Evolutionary conservation across 2,113 vertebrate genomes (phyloP).

Genomic region (Erpornis zantholeuca): DNA sequence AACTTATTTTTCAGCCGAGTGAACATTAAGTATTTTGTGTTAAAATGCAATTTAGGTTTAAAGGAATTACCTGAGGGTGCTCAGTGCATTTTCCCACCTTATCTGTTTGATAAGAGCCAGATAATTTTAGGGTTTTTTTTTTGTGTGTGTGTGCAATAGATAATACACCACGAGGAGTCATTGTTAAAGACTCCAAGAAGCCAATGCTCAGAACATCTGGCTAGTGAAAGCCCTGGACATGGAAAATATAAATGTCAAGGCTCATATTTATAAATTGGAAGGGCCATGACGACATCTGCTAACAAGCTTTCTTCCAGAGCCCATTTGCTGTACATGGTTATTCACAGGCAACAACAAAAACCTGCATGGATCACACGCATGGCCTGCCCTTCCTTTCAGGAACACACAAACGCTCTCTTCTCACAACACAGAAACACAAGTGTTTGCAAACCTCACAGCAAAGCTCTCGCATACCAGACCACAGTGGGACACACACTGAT

Average conservation of each 20-base stretch:
- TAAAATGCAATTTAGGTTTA: background rate
- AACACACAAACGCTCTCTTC: slow-evolving; percentile 33
- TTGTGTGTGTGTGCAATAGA: background rate
- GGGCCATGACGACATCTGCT: slow-evolving; percentile 53
- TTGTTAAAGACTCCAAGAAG: background rate
- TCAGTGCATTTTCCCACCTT: background rate
- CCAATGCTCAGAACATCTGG: slow-evolving; percentile 46
- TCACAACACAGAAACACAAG: slow-evolving; percentile 40
- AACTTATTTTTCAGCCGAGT: background rate
- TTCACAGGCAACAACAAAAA: slow-evolving; percentile 45
- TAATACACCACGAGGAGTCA: background rate
- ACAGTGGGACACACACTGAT: slow-evolving; percentile 23
- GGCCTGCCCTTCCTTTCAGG: background rate
- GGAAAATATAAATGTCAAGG: slow-evolving; percentile 61
- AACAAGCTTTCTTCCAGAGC: slow-evolving; percentile 37
- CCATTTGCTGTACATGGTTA: slow-evolving; percentile 16
- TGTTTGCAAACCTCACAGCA: slow-evolving; percentile 42
- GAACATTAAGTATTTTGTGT: background rate
- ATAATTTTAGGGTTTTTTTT: background rate
- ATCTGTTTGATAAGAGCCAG: background rate
- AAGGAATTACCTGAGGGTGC: background rate
- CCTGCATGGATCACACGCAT: background rate
- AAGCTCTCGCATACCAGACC: slow-evolving; percentile 5
- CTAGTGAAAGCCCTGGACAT: slow-evolving; percentile 22
- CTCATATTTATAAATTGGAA: slow-evolving; percentile 56